Conservation (phyloP, 23 tunicate genomes). For the Diplosoma virens region DNA sequence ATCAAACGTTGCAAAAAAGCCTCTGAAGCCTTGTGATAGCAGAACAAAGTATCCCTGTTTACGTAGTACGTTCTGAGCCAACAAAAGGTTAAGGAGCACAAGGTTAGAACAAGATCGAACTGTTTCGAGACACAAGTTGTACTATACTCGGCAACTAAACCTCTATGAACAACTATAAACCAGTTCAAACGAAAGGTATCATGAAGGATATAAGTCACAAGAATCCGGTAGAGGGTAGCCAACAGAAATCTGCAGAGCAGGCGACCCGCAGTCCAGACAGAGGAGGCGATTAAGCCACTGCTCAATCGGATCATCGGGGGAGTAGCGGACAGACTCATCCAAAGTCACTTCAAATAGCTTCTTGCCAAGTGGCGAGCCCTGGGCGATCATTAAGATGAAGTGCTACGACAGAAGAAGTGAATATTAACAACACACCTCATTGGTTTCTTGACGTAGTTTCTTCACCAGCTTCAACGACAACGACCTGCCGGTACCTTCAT, state of each 20-base stretch:
- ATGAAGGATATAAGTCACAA: conserved; percentile 91
- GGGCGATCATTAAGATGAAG: no score
- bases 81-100: background rate
- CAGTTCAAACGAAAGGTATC: background rate
- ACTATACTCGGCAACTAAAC: no score
- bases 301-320: conserved; percentile 91
- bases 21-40: conserved; percentile 90
- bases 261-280: conserved; percentile 81
- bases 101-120: no score
- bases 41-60: conserved; percentile 90
- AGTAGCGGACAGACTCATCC: conserved; percentile 93
- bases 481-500: conserved; percentile 97
- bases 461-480: conserved; percentile 79
- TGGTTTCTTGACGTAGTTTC: conserved; percentile 41
- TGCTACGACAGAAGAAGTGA: no score
- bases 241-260: conserved; percentile 3
- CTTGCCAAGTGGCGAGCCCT: conserved; percentile 57
- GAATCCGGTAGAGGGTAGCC: conserved; percentile 61
- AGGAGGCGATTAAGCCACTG: conserved; percentile 83
- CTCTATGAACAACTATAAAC: background rate
- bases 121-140: no score
- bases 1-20: conserved; percentile 77
- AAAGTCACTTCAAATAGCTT: conserved; percentile 67
- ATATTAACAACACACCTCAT: background rate
- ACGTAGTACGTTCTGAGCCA: conserved; percentile 61